Conservation (phyloP, 2,888 invertebrate genomes). For the Teleogryllus oceanicus region DNA sequence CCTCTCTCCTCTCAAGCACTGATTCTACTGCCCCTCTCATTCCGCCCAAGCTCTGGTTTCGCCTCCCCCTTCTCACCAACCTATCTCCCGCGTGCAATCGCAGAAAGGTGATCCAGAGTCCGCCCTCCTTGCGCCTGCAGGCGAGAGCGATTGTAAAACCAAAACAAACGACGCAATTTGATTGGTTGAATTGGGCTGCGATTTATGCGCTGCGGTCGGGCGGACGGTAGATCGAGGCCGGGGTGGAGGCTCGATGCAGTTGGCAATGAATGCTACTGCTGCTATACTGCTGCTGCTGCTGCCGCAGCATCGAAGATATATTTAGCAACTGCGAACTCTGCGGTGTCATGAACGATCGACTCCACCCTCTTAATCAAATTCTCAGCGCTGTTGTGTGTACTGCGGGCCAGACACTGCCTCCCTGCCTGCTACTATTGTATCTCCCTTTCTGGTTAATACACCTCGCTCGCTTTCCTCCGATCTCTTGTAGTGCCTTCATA, state of each 20-base stretch:
- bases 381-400: background rate
- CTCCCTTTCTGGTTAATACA: too few relatives aligned
- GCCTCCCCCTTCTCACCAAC: background rate
- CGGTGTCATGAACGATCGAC: background rate
- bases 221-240: background rate
- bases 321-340: conserved; percentile 6
- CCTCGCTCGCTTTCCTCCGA: too few relatives aligned
- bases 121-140: background rate
- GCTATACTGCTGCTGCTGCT: background rate
- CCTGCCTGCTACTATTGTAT: too few relatives aligned
- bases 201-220: conserved; percentile 1
- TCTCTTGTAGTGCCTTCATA: too few relatives aligned
- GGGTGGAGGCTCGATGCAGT: background rate
- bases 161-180: background rate
- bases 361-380: background rate
- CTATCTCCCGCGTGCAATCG: too few relatives aligned
- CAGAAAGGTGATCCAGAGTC: too few relatives aligned
- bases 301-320: background rate
- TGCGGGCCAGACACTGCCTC: background rate
- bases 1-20: too few relatives aligned
- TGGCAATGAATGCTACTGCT: background rate
- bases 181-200: background rate
- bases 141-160: conserved; percentile 1
- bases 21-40: too few relatives aligned
- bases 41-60: background rate